phyloP scores from a whole-genome alignment of 2,888 invertebrate genomes.

The Aphelenchoides bicaudatus region DNA sequence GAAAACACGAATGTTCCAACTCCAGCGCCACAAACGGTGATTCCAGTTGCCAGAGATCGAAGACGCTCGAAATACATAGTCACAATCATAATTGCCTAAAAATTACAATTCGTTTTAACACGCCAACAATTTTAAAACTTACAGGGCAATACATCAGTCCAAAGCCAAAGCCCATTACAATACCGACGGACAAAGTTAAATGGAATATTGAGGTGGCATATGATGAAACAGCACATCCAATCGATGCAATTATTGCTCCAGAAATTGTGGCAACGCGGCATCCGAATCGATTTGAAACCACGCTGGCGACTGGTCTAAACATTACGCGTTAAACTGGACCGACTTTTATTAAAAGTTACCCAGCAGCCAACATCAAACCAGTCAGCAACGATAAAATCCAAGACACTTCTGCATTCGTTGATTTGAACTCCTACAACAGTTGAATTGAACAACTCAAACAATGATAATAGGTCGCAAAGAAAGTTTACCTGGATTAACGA shows the following conservation, averaged over 20 bases:
- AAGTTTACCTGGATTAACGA: constrained; percentile 70
- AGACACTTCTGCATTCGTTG: constrained; percentile 33
- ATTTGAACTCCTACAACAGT: constrained; percentile 35
- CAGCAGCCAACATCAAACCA: constrained; percentile 84
- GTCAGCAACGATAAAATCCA: constrained; percentile 77
- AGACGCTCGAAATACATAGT: constrained; percentile 89
- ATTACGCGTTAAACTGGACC: too few relatives aligned
- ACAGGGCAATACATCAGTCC: constrained; percentile 96
- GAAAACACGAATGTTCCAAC: constrained; percentile 89
- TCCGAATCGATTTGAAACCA: constrained; percentile 89
- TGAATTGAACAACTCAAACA: not conserved
- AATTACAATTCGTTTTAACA: constrained; percentile 64
- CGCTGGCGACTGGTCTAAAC: constrained; percentile 85
- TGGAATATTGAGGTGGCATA: constrained; percentile 78
- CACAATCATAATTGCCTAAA: constrained; percentile 78
- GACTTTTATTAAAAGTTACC: too few relatives aligned
- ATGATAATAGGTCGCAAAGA: too few relatives aligned
- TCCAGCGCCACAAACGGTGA: constrained; percentile 92
- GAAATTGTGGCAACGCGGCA: constrained; percentile 84
- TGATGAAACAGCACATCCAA: constrained; percentile 74
- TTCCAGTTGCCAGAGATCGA: constrained; percentile 87
- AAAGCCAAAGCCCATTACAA: constrained; percentile 87
- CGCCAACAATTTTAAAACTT: constrained; percentile 74
- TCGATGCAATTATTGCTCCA: constrained; percentile 73
- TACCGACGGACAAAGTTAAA: constrained; percentile 85